A percentile compares a stretch with the other conserved stretches of the same genome.
phyloP scores from a whole-genome alignment of 2,888 invertebrate species.

The Bombyx huttoni region DNA sequence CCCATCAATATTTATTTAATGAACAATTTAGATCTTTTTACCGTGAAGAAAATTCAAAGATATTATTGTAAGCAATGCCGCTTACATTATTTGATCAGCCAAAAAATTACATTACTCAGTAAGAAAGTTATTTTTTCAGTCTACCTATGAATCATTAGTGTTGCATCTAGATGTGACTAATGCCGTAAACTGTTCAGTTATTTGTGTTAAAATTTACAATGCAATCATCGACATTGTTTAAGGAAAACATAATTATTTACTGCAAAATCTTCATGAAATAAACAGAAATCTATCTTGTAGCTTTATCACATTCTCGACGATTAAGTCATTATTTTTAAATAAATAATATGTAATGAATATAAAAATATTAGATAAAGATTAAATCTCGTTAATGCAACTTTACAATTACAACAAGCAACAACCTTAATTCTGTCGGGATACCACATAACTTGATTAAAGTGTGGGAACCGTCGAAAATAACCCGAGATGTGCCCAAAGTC shows the following conservation, averaged over 20 bases:
- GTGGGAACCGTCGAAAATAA: conserved; percentile 20
- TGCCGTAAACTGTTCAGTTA: conserved; percentile 27
- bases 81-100: no score
- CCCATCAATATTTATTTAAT: no score
- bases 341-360: neutral
- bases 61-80: no score
- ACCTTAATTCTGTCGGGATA: neutral
- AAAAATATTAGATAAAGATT: neutral
- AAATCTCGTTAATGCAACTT: no score
- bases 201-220: conserved; percentile 7
- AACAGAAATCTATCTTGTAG: neutral
- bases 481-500: conserved; percentile 19
- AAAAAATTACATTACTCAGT: conserved; percentile 33
- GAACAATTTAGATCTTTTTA: no score
- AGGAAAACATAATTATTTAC: neutral
- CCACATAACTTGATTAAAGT: conserved; percentile 8
- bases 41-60: no score
- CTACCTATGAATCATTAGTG: conserved; percentile 47
- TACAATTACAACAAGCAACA: neutral
- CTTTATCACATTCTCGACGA: neutral
- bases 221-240: conserved; percentile 1
- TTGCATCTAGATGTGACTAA: conserved; percentile 52
- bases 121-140: conserved; percentile 43
- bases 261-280: neutral
- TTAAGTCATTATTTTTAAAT: neutral